phyloP scores from a whole-genome alignment of 2,797 vertebrate species.

The Emys orbicularis region DNA sequence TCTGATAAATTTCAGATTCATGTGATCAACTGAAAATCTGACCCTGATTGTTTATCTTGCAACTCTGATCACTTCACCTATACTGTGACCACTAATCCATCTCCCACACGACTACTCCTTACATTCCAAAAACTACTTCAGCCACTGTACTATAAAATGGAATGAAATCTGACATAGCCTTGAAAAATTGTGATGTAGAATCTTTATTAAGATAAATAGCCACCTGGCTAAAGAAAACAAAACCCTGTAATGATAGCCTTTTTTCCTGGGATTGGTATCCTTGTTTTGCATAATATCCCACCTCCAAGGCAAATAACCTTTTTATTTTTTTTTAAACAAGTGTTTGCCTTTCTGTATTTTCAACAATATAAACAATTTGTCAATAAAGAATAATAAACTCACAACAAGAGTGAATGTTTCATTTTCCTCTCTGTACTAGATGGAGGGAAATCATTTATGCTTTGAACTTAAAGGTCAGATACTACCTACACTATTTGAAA shows the following conservation, averaged over 20 bases:
- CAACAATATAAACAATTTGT: neutral
- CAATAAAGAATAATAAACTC: neutral
- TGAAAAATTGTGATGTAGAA: neutral
- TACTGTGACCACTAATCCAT: conserved; percentile 4
- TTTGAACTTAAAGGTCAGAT: conserved; percentile 43
- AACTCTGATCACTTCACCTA: conserved; percentile 12
- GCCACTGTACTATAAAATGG: neutral
- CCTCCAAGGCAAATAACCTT: neutral
- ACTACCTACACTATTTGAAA: conserved; percentile 13
- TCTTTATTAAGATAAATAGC: neutral
- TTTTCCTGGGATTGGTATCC: neutral
- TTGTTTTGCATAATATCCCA: neutral
- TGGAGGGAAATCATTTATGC: neutral
- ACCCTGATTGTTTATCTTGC: neutral
- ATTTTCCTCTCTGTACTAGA: conserved; percentile 2
- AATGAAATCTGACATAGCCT: neutral
- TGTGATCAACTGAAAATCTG: neutral
- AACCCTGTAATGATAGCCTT: neutral
- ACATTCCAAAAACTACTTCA: neutral
- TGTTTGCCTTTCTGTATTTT: conserved; percentile 21
- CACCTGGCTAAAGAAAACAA: neutral
- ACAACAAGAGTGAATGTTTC: neutral
- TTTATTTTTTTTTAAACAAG: neutral
- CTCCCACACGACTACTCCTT: neutral
- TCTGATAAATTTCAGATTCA: conserved; percentile 11